A percentile compares a stretch with the other conserved stretches of the same genome.
Evolutionary conservation across 2,113 vertebrate species (phyloP).

Genomic region (Cyprinodon tularosa): DNA sequence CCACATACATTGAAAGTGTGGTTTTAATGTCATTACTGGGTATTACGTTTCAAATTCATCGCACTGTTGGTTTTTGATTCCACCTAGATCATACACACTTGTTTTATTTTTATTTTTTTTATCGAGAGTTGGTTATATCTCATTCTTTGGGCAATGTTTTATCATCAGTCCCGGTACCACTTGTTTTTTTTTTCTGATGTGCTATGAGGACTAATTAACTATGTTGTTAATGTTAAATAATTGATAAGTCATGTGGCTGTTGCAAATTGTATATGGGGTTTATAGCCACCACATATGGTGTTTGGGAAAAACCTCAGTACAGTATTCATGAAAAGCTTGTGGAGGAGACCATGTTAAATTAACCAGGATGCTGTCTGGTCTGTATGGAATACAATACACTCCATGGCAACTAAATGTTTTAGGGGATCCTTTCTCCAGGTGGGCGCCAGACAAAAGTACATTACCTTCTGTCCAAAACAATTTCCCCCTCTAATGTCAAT

Average conservation of each 20-base stretch:
- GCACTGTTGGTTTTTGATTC: neutral
- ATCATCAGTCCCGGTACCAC: constrained; percentile 37
- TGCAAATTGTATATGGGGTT: constrained; percentile 64
- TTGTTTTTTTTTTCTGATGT: constrained; percentile 55
- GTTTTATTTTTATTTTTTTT: neutral
- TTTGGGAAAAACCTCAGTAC: constrained; percentile 62
- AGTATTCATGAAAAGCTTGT: constrained; percentile 27
- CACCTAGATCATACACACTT: neutral
- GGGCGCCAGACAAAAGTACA: constrained; percentile 70
- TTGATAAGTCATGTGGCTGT: constrained; percentile 69
- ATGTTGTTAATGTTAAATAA: constrained; percentile 44
- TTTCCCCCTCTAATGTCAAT: constrained; percentile 72
- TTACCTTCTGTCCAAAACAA: constrained; percentile 71
- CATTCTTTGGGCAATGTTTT: constrained; percentile 31
- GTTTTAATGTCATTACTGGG: no score
- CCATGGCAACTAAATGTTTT: constrained; percentile 16
- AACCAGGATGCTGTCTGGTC: neutral
- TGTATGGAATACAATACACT: neutral
- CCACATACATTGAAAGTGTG: no score
- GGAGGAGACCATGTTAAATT: constrained; percentile 9
- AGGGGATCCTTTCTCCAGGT: constrained; percentile 62
- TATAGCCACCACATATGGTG: constrained; percentile 71
- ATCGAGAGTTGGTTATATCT: neutral
- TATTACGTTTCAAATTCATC: neutral
- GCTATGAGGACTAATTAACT: constrained; percentile 66